Evolutionary conservation across 2,797 vertebrate genomes (phyloP).

Genomic region (Poliocrania exsul): DNA sequence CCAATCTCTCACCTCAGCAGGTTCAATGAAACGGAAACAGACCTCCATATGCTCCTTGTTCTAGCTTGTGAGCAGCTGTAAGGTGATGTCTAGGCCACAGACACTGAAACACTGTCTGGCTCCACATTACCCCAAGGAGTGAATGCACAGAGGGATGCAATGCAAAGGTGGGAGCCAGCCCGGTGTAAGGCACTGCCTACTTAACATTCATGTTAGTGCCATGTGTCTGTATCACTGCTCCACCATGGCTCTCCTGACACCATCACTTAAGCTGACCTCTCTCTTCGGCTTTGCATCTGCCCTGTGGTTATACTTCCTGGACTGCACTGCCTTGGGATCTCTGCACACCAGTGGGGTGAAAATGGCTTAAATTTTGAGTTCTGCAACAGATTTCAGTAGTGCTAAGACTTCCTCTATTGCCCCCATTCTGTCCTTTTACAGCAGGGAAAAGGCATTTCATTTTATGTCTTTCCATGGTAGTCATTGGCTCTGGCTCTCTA

Average conservation of each 20-base stretch:
- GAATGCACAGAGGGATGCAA: neutral
- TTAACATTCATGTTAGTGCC: no score
- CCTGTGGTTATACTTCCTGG: neutral
- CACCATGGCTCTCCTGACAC: neutral
- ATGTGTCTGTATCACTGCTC: rapidly evolving
- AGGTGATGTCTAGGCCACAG: neutral
- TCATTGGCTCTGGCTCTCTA: neutral
- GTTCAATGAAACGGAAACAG: neutral
- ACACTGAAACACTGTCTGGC: neutral
- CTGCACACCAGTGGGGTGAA: neutral
- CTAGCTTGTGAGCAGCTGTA: neutral
- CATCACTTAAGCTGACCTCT: neutral
- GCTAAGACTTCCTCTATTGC: neutral
- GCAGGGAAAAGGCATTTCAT: neutral
- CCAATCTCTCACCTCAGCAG: neutral
- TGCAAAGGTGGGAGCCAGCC: neutral
- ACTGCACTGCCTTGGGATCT: neutral
- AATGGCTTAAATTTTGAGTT: neutral
- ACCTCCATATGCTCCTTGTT: neutral
- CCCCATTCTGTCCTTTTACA: neutral
- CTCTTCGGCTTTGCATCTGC: no score
- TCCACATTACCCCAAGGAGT: rapidly evolving
- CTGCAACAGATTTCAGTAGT: neutral
- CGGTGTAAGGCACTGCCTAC: neutral
- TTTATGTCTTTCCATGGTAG: neutral